Percentiles rank a stretch among this genome's conserved stretches.
phyloP scores from a whole-genome alignment of 2,113 vertebrate species.

The Pan troglodytes region NHGRI_mPanTro3-v2.1_pri NC_072403.2:96703501-96704000 shows the following conservation, averaged over 20 bases:
- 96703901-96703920: neutral
- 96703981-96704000: neutral
- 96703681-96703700: neutral
- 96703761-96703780: rapidly evolving
- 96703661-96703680: neutral
- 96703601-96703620: slow-evolving; percentile 43
- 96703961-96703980: neutral
- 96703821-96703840: neutral
- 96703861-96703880: neutral
- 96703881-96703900: neutral
- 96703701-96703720: neutral
- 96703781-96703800: neutral
- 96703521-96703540: slow-evolving; percentile 77
- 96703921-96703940: neutral
- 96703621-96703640: slow-evolving; percentile 3
- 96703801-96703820: neutral
- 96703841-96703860: neutral
- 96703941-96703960: neutral
- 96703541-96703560: slow-evolving; percentile 57
- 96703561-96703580: slow-evolving; percentile 49
- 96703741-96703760: neutral
- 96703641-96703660: neutral
- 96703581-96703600: slow-evolving; percentile 40
- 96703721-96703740: neutral
- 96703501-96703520: slow-evolving; percentile 76